Conservation (phyloP, 2,888 invertebrate species). For the Drosophila suboccidentalis region DNA sequence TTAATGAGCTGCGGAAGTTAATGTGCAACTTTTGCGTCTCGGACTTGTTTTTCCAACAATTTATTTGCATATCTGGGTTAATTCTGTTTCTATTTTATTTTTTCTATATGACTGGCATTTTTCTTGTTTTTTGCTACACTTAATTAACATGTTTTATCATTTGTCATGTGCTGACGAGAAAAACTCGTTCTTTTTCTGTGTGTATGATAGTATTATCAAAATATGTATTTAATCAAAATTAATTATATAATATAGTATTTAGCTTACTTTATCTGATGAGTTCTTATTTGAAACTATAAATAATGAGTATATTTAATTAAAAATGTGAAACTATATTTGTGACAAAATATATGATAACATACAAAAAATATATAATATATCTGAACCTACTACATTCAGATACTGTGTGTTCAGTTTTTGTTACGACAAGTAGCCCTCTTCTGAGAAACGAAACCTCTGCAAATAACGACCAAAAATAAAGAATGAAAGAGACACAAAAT, state of each 20-base stretch:
- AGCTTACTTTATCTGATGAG: too few species aligned
- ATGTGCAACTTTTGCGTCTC: constrained; percentile 66
- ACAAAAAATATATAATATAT: too few species aligned
- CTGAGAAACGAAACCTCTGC: constrained; percentile 32
- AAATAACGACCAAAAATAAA: constrained; percentile 31
- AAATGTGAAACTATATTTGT: too few species aligned
- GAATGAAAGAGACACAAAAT: constrained; percentile 19
- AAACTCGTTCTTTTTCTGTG: constrained; percentile 3
- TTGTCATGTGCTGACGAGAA: constrained; percentile 22
- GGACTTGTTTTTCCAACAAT: constrained; percentile 60
- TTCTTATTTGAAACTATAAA: too few species aligned
- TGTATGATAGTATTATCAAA: not conserved
- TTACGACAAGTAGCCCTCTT: constrained; percentile 39
- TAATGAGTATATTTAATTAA: too few species aligned
- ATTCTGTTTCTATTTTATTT: constrained; percentile 59
- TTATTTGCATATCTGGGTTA: constrained; percentile 81
- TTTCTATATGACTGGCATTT: constrained; percentile 53
- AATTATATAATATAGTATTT: too few species aligned
- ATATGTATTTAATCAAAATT: constrained; percentile 3
- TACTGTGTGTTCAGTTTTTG: not conserved
- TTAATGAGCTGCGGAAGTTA: constrained; percentile 82
- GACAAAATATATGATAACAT: too few species aligned
- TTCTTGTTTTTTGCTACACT: constrained; percentile 8
- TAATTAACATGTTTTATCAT: constrained; percentile 52
- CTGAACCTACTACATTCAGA: not conserved